phyloP scores from a whole-genome alignment of 2,113 vertebrate species.

The Dinomys branickii region DNA sequence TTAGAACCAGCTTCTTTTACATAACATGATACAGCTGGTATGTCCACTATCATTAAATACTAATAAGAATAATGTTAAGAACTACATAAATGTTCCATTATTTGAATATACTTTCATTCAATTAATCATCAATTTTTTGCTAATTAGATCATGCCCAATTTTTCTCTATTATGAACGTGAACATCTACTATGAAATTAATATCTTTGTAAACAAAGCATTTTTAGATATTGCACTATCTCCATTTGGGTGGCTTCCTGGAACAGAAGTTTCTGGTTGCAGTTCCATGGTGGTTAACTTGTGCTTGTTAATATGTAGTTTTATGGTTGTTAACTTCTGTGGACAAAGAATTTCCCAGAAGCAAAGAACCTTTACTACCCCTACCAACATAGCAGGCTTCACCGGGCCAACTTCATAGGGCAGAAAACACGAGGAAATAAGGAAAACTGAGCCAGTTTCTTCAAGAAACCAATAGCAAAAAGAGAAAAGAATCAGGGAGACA shows the following conservation, averaged over 20 bases:
- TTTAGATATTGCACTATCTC: neutral
- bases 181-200: neutral
- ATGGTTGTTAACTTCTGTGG: neutral
- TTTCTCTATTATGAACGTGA: conserved; percentile 2
- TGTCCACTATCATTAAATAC: neutral
- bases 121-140: neutral
- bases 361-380: neutral
- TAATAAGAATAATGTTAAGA: conserved; percentile 40
- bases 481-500: neutral
- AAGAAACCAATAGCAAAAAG: neutral
- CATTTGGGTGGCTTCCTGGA: neutral
- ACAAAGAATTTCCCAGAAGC: conserved; percentile 4
- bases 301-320: neutral
- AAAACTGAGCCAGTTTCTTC: neutral
- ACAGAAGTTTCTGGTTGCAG: neutral
- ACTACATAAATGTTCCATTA: neutral
- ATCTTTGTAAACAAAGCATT: neutral
- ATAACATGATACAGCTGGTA: neutral
- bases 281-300: neutral
- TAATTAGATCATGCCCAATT: neutral
- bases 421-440: neutral
- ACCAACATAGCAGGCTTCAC: neutral
- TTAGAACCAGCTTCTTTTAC: conserved; percentile 49
- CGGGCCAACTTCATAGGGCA: neutral
- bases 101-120: conserved; percentile 34